A percentile compares a stretch with the other conserved stretches of the same genome.
Evolutionary conservation across 1,140 invertebrate species (phyloP).

Genomic region (Pseudomyrmex gracilis): DNA sequence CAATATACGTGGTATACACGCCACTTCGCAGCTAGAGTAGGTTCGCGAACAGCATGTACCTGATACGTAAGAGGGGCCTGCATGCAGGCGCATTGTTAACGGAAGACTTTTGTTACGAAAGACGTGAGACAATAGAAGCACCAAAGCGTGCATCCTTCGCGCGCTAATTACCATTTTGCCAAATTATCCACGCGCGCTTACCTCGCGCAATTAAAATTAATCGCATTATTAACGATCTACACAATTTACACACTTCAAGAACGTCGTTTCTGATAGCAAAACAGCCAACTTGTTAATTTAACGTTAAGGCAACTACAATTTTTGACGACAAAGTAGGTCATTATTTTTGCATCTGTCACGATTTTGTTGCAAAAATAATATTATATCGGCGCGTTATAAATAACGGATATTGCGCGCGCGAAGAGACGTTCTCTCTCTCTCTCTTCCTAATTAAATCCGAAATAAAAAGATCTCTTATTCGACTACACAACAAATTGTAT

Average conservation of each 20-base stretch:
- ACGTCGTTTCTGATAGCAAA: background rate
- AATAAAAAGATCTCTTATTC: conserved; percentile 1
- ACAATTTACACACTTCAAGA: no score
- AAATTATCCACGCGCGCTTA: conserved; percentile 15
- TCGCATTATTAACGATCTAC: no score
- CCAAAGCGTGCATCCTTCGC: conserved; percentile 26
- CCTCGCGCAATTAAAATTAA: conserved; percentile 11
- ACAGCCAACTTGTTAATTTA: background rate
- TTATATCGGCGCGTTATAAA: background rate
- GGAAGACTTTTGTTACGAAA: conserved; percentile 66
- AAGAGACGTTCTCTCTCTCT: background rate
- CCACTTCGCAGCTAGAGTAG: conserved; percentile 38
- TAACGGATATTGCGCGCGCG: background rate
- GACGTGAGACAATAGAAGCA: conserved; percentile 42
- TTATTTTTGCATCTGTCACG: no score
- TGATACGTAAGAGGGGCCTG: conserved; percentile 68
- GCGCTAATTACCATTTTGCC: conserved; percentile 42
- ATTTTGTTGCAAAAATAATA: background rate
- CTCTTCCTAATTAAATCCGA: conserved; percentile 16
- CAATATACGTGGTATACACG: conserved; percentile 37
- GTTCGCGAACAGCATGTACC: conserved; percentile 57
- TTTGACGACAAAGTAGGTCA: no score
- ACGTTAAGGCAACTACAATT: no score
- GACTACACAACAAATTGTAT: background rate
- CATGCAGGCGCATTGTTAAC: conserved; percentile 68